Percentiles rank a stretch among this genome's conserved stretches.
These are phyloP conservation scores for Platalea minor DNA, from an alignment of 2,797 vertebrate species.

Conservation along the genomic window DNA sequence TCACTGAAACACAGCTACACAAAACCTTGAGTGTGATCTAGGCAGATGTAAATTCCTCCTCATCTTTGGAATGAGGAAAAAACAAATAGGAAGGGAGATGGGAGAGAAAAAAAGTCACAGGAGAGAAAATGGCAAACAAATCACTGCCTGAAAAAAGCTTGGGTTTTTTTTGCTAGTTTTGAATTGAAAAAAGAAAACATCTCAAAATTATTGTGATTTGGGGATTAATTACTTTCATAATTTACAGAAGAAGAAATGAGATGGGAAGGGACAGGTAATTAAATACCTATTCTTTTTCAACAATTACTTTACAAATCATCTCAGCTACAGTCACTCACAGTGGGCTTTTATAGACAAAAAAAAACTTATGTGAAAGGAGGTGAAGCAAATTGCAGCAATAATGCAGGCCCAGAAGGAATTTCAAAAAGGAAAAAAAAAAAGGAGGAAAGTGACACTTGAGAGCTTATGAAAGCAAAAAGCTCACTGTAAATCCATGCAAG, in stretches of 20 bases:
- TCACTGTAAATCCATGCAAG: neutral
- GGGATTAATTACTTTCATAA: neutral
- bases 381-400: slow-evolving; percentile 28
- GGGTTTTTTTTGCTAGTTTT: neutral
- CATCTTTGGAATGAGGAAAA: neutral
- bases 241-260: neutral
- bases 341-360: neutral
- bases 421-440: neutral
- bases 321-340: neutral
- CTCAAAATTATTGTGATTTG: neutral
- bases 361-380: neutral
- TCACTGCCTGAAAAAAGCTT: neutral
- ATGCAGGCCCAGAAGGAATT: neutral
- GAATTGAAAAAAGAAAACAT: neutral
- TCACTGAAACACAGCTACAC: neutral
- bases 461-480: slow-evolving; percentile 4
- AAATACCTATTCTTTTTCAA: neutral
- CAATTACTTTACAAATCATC: neutral
- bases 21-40: neutral
- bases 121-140: neutral
- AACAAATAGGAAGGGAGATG: neutral
- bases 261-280: slow-evolving; percentile 8
- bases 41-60: neutral
- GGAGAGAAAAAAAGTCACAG: neutral
- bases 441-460: neutral